phyloP scores from a whole-genome alignment of 1,140 invertebrate species.

The Panagrolaimus sp. region DNA sequence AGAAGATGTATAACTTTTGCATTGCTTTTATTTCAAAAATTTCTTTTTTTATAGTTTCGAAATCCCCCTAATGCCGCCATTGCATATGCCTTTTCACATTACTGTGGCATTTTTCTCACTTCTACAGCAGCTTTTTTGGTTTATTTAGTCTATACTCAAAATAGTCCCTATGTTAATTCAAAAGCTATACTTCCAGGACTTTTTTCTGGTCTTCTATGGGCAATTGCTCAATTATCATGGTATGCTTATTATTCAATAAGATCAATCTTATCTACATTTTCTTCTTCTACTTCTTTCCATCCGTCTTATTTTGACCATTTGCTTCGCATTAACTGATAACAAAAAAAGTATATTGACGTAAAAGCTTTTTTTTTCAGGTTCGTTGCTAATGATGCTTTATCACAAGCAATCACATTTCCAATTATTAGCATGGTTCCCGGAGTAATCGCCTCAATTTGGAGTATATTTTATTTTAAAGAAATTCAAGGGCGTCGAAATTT shows the following conservation, averaged over 20 bases:
- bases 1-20: conserved; percentile 13
- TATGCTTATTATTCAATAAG: conserved; percentile 32
- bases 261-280: no score
- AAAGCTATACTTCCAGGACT: conserved; percentile 61
- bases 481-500: conserved; percentile 32
- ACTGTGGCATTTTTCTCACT: conserved; percentile 61
- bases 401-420: conserved; percentile 62
- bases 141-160: conserved; percentile 59
- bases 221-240: conserved; percentile 60
- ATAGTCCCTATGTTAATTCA: conserved; percentile 59
- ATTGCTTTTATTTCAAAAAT: not conserved
- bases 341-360: no score
- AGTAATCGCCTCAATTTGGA: conserved; percentile 43
- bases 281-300: no score
- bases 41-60: conserved; percentile 21
- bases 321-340: no score
- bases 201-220: conserved; percentile 62
- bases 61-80: conserved; percentile 54
- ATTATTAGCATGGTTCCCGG: conserved; percentile 55
- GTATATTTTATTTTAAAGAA: conserved; percentile 52
- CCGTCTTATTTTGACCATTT: no score
- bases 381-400: conserved; percentile 61
- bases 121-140: conserved; percentile 61
- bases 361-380: conserved; percentile 46
- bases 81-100: conserved; percentile 63